phyloP scores from a whole-genome alignment of 2,797 vertebrate species.

The Pelodytes ibericus region DNA sequence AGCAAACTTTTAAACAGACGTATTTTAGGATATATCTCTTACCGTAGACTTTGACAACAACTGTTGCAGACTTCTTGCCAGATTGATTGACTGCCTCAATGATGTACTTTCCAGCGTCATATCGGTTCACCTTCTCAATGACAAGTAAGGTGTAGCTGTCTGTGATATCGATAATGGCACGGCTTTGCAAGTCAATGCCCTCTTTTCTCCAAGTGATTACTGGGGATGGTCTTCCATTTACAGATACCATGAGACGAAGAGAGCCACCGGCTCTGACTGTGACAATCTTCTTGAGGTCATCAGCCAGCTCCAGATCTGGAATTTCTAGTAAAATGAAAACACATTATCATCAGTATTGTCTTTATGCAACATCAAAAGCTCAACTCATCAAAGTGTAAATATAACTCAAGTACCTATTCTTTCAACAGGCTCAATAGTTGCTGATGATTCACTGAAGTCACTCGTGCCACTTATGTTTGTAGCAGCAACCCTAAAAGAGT shows the following conservation, averaged over 20 bases:
- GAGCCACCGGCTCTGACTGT: conserved; percentile 90
- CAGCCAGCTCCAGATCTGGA: conserved; percentile 94
- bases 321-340: conserved; percentile 77
- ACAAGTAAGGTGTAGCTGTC: conserved; percentile 88
- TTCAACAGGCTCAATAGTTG: conserved; percentile 90
- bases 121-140: conserved; percentile 95
- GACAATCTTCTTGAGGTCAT: conserved; percentile 95
- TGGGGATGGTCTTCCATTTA: conserved; percentile 90
- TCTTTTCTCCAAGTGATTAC: conserved; percentile 91
- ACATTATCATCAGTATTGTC: neutral
- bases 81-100: conserved; percentile 93
- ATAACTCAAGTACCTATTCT: conserved; percentile 82
- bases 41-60: conserved; percentile 97
- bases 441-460: conserved; percentile 88
- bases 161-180: conserved; percentile 92
- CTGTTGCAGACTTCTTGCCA: conserved; percentile 91
- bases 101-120: conserved; percentile 95
- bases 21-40: conserved; percentile 64
- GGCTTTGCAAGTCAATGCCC: conserved; percentile 86
- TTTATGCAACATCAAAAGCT: conserved; percentile 18
- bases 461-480: conserved; percentile 93
- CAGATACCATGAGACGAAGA: conserved; percentile 85
- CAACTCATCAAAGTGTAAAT: conserved; percentile 9
- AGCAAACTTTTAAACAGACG: neutral
- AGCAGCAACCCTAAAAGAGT: conserved; percentile 91